A percentile compares a stretch with the other conserved stretches of the same genome.
These are phyloP conservation scores for Scaptomyza caliginosa DNA, from an alignment of 2,888 invertebrate species.

Conservation along the genomic window DNA sequence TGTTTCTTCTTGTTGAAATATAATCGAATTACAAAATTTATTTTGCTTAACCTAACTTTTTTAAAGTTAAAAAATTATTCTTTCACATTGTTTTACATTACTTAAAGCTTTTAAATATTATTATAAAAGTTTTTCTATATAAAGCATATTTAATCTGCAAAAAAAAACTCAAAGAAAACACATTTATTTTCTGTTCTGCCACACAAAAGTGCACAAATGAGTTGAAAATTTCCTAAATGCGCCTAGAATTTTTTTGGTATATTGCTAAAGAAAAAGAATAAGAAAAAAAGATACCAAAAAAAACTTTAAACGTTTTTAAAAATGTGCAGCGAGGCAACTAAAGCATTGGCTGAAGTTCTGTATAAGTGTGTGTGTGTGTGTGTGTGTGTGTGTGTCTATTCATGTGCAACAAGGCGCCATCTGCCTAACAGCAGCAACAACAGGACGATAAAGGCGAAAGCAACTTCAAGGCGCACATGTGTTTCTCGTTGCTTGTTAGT, in stretches of 20 bases:
- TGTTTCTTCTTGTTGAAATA: too few relatives aligned
- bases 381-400: conserved; percentile 57
- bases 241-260: conserved; percentile 29
- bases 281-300: background rate
- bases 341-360: conserved; percentile 13
- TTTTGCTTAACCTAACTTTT: too few relatives aligned
- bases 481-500: conserved; percentile 21
- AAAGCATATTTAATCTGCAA: background rate
- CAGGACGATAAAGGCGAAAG: conserved; percentile 8
- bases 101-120: too few relatives aligned
- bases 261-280: conserved; percentile 12
- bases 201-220: conserved; percentile 51
- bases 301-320: conserved; percentile 54
- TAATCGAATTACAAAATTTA: too few relatives aligned
- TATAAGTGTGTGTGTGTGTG: conserved; percentile 10
- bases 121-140: too few relatives aligned
- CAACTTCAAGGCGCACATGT: conserved; percentile 50
- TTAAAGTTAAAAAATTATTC: too few relatives aligned
- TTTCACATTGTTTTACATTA: too few relatives aligned
- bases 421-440: conserved; percentile 41
- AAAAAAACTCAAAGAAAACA: background rate
- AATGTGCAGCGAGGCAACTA: conserved; percentile 41
- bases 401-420: conserved; percentile 72
- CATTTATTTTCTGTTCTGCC: conserved; percentile 3
- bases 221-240: conserved; percentile 55